phyloP scores from a whole-genome alignment of 2,113 vertebrate genomes.

The Promerops cafer region DNA sequence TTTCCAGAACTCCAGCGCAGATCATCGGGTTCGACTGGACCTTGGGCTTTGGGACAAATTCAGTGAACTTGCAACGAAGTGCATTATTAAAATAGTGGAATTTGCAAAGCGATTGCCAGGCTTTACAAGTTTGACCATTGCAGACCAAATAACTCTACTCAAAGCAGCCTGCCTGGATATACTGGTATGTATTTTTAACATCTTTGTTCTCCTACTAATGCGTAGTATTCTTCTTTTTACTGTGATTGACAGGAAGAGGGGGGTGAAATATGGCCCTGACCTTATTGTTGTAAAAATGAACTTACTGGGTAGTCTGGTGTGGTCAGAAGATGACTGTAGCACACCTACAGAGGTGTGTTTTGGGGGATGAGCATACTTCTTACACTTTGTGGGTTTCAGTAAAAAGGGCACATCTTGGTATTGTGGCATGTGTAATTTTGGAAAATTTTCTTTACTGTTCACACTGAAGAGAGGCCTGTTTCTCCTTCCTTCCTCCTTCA shows the following conservation, averaged over 20 bases:
- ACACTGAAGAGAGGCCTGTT: background rate
- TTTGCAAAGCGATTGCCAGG: conserved; percentile 97
- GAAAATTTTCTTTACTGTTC: background rate
- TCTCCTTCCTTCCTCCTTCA: background rate
- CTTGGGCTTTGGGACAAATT: conserved; percentile 99
- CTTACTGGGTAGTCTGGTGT: rapidly evolving
- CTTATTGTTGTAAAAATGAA: background rate
- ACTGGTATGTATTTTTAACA: conserved; percentile 76
- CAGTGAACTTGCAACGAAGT: conserved; percentile 99
- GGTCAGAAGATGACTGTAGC: background rate
- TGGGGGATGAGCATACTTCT: background rate
- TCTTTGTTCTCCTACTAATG: background rate
- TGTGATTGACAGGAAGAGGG: background rate
- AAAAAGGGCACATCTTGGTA: background rate
- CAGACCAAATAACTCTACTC: conserved; percentile 94
- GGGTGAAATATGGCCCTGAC: background rate
- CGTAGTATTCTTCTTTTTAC: background rate
- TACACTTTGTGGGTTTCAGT: background rate
- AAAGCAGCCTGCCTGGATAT: conserved; percentile 96
- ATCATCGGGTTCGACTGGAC: conserved; percentile 94
- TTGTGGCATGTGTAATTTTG: background rate
- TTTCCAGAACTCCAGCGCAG: conserved; percentile 91
- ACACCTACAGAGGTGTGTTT: background rate
- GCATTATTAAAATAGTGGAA: conserved; percentile 99
- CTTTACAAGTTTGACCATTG: conserved; percentile 92